These are phyloP conservation scores for Crambe crambe DNA, from an alignment of 37 sponge, comb jelly and placozoan species.

Conservation along the genomic window DNA sequence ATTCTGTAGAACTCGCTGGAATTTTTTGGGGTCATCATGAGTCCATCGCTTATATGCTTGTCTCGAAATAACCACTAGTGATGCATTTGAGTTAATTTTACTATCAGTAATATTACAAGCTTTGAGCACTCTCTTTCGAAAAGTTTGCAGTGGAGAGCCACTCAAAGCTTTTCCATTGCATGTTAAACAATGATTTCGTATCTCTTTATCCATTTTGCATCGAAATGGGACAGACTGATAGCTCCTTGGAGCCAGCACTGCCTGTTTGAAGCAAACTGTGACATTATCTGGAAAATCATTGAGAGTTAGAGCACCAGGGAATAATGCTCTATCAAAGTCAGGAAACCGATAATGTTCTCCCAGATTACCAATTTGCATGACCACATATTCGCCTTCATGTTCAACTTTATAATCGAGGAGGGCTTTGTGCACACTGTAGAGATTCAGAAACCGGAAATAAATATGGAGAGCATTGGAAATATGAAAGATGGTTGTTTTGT, in stretches of 20 bases:
- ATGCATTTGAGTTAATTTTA: background rate
- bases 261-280: slow-evolving; percentile 38
- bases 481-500: slow-evolving; percentile 44
- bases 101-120: slow-evolving; percentile 57
- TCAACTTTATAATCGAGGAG: slow-evolving; percentile 9
- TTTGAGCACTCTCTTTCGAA: slow-evolving; percentile 51
- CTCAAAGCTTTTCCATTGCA: slow-evolving; percentile 49
- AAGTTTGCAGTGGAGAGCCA: slow-evolving; percentile 28
- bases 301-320: slow-evolving; percentile 29
- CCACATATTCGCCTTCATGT: background rate
- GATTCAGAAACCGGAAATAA: slow-evolving; percentile 67
- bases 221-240: slow-evolving; percentile 48
- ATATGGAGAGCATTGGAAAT: slow-evolving; percentile 47
- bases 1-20: slow-evolving; percentile 60
- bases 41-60: slow-evolving; percentile 49
- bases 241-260: slow-evolving; percentile 49
- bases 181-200: slow-evolving; percentile 17
- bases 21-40: slow-evolving; percentile 22
- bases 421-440: slow-evolving; percentile 55
- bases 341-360: slow-evolving; percentile 38
- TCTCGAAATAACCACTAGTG: slow-evolving; percentile 43
- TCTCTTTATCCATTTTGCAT: slow-evolving; percentile 37
- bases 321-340: slow-evolving; percentile 59
- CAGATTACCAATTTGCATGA: no score
- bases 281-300: slow-evolving; percentile 20